Conservation (phyloP, 2,113 vertebrate species). For the Polypterus bichir region DNA sequence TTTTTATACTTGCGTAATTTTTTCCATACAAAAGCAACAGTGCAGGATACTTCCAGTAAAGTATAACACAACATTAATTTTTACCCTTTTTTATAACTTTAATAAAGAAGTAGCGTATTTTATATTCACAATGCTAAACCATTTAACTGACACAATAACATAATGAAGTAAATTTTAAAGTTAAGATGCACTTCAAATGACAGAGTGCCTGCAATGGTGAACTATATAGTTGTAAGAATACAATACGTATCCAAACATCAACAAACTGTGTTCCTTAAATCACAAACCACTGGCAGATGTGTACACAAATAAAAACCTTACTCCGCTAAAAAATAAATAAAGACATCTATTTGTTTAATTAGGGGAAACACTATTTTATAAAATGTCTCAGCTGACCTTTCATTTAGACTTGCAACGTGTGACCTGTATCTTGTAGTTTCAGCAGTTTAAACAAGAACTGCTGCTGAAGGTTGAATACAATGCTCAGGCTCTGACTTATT, state of each 20-base stretch:
- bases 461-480: constrained; percentile 33
- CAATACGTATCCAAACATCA: constrained; percentile 43
- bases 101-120: too few species aligned
- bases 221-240: constrained; percentile 29
- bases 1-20: too few species aligned
- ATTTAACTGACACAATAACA: too few species aligned
- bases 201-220: too few species aligned
- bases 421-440: constrained; percentile 44
- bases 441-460: constrained; percentile 37
- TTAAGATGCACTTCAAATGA: too few species aligned
- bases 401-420: constrained; percentile 26
- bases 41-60: too few species aligned
- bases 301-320: constrained; percentile 23
- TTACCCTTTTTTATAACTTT: too few species aligned
- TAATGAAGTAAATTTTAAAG: too few species aligned
- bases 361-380: constrained; percentile 35
- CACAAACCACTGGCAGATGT: constrained; percentile 57
- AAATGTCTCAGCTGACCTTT: constrained; percentile 28
- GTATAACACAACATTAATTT: too few species aligned
- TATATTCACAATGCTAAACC: too few species aligned
- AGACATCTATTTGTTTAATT: constrained; percentile 40
- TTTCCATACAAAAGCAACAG: too few species aligned
- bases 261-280: constrained; percentile 55
- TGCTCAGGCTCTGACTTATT: too few species aligned
- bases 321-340: constrained; percentile 40